Conservation (phyloP, 2,888 invertebrate species). For the Strigamia maritima region DNA sequence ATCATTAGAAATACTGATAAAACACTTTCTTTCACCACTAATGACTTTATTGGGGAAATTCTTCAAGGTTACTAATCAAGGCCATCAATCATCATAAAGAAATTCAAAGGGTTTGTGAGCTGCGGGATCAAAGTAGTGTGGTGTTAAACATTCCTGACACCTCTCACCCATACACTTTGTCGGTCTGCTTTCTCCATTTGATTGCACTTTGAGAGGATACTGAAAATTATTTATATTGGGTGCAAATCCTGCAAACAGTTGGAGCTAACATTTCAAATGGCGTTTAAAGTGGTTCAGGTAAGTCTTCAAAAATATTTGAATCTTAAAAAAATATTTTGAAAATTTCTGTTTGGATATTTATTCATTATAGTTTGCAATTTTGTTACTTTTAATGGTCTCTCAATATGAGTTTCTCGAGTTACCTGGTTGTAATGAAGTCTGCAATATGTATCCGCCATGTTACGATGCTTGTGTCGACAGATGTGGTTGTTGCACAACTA, state of each 20-base stretch:
- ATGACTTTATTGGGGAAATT: neutral
- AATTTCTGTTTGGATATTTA: neutral
- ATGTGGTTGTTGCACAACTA: neutral
- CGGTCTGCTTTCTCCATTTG: neutral
- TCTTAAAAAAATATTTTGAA: neutral
- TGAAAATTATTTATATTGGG: neutral
- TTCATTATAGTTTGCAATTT: neutral
- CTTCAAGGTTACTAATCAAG: slow-evolving; percentile 1
- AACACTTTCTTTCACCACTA: neutral
- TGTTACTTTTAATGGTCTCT: neutral
- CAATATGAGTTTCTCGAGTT: neutral
- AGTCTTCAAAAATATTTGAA: neutral
- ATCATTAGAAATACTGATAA: neutral
- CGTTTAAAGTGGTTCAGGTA: neutral
- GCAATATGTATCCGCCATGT: neutral
- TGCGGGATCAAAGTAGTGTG: neutral
- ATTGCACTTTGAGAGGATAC: neutral
- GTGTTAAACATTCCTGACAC: neutral
- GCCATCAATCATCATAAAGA: neutral
- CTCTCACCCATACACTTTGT: neutral
- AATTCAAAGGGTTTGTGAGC: neutral
- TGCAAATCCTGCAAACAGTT: neutral
- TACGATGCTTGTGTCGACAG: neutral
- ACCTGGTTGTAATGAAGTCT: neutral
- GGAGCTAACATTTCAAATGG: neutral